Evolutionary conservation across 2,888 invertebrate species (phyloP), one percentile per base, ranked within the genome.

Genomic region (Ochlodes sylvanus): DNA sequence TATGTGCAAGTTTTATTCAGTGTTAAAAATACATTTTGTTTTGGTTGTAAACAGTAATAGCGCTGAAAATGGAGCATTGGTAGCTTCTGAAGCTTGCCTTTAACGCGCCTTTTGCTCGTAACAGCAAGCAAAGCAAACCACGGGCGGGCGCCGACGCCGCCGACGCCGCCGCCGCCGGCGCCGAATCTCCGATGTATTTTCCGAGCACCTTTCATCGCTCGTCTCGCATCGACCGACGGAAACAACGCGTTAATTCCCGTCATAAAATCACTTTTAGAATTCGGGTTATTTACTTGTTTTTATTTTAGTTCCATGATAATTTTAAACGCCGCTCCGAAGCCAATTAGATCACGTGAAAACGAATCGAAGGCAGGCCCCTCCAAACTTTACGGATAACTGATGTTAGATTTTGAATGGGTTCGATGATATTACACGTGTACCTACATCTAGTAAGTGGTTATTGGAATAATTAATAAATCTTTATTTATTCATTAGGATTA

Each of bases 181-280:
- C 76, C 78, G 78, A 74, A 70, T 80, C 85, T 81, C 76, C 85
- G 72, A 86, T 89, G 89, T 92, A 90, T 91, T 91, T 90, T 89
- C 87, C 88, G 87, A 88, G 84, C 92, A 88, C 90, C 92, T 93
- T 91, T 93, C 93, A 92, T 85, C 92, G 89, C 91, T 86, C 89
- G 86, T 89, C 91, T 87, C 92, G 86, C 90, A 90, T 90, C 92
- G 86, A 87, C 88, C 90, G 91, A 88, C 92, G 93, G 93, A 93
- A 93, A 93, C 92, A 91, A 92, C 92, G 88, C 92, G 93, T 93
- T 93, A 92, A 92, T 92, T 92, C 92, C 90, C 91, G 92, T 92
- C 92, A 91, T 93, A 92, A 93, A 93, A 92, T 92, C 93, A 87
- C 87, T 90, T 92, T 92, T 92, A 92, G 93, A 91, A 92, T 91